Evolutionary conservation across 2,113 vertebrate species (phyloP).

Genomic region (Carassius carassius): DNA sequence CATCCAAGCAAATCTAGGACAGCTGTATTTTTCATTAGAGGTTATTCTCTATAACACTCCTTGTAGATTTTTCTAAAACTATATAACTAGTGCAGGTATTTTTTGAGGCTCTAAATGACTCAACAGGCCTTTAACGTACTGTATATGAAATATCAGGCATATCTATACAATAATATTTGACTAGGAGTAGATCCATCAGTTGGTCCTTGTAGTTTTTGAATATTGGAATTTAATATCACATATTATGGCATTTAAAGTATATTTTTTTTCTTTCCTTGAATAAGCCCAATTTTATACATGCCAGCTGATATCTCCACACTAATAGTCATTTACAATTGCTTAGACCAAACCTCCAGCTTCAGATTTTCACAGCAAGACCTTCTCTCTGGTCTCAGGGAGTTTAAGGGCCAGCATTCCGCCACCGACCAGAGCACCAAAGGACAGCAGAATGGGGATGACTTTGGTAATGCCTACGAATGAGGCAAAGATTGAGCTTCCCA

Average conservation of each 20-base stretch:
- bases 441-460: constrained; percentile 89
- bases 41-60: not conserved
- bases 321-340: not conserved
- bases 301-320: constrained; percentile 16
- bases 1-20: constrained; percentile 3
- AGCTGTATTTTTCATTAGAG: not conserved
- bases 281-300: constrained; percentile 32
- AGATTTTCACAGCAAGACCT: constrained; percentile 86
- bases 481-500: constrained; percentile 93
- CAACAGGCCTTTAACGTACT: not conserved
- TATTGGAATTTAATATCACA: constrained; percentile 12
- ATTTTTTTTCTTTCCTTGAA: not conserved
- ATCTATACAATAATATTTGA: constrained; percentile 14
- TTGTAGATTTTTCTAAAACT: not conserved
- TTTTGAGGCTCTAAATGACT: not conserved
- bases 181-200: not conserved
- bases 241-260: not conserved
- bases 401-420: constrained; percentile 89
- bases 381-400: constrained; percentile 93
- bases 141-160: constrained; percentile 3
- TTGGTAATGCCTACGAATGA: constrained; percentile 91
- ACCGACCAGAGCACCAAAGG: constrained; percentile 84
- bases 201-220: constrained; percentile 1
- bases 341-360: not conserved
- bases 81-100: constrained; percentile 8